Conservation (phyloP, 2,113 vertebrate species). For the Cryptotis parvus region DNA sequence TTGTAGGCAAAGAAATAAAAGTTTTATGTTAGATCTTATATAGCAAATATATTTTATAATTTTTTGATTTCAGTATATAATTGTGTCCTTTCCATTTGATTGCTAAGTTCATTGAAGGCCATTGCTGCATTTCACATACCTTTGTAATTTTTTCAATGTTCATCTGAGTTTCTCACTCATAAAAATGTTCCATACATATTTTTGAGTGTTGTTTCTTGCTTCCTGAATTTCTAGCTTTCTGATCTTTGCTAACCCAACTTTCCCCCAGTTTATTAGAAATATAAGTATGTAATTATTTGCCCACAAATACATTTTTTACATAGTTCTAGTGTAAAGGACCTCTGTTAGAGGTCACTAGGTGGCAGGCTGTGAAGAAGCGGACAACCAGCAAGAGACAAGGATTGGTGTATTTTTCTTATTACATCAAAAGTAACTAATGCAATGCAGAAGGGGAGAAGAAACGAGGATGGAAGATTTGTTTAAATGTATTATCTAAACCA, state of each 20-base stretch:
- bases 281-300: neutral
- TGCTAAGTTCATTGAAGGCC: conserved; percentile 4
- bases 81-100: neutral
- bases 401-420: neutral
- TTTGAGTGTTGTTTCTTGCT: conserved; percentile 33
- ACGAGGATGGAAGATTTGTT: neutral
- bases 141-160: conserved; percentile 24
- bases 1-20: too few species aligned
- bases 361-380: conserved; percentile 16
- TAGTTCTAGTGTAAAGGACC: neutral
- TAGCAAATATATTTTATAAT: conserved; percentile 6
- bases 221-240: conserved; percentile 10
- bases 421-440: conserved; percentile 14
- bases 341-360: neutral
- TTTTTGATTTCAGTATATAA: conserved; percentile 44
- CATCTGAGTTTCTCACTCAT: neutral
- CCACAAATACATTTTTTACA: neutral
- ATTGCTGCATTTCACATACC: neutral
- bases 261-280: neutral
- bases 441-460: neutral
- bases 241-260: conserved; percentile 13
- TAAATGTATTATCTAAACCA: too few species aligned
- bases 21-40: too few species aligned
- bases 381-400: conserved; percentile 4
- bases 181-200: neutral